Evolutionary conservation across 1,140 invertebrate species (phyloP).

Genomic region (Scaptomyza pallida): DNA sequence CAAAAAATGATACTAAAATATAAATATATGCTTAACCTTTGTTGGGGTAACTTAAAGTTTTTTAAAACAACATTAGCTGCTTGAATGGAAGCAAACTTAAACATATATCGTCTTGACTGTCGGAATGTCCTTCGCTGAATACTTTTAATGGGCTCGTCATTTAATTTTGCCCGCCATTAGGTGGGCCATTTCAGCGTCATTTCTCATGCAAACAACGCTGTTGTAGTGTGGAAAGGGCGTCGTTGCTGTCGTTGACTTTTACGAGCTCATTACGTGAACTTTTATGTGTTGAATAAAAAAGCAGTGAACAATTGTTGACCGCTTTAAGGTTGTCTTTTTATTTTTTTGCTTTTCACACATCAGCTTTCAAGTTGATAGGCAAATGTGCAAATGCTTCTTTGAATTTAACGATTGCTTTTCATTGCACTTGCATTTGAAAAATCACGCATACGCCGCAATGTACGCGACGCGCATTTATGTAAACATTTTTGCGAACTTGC

Average conservation of each 20-base stretch:
- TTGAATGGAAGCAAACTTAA: neutral
- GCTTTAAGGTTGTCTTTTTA: slow-evolving; percentile 14
- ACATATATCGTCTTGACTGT: neutral
- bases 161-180: slow-evolving; percentile 33
- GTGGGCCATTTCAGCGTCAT: slow-evolving; percentile 23
- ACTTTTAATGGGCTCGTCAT: slow-evolving; percentile 11
- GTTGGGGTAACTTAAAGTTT: too few relatives aligned
- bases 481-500: slow-evolving; percentile 35
- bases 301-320: slow-evolving; percentile 38
- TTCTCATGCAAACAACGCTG: slow-evolving; percentile 26
- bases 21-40: too few relatives aligned
- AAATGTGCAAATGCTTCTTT: slow-evolving; percentile 17
- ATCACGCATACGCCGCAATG: slow-evolving; percentile 68
- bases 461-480: slow-evolving; percentile 18
- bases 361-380: slow-evolving; percentile 11
- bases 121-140: slow-evolving; percentile 13
- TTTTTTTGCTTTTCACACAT: slow-evolving; percentile 31
- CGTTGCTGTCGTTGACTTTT: slow-evolving; percentile 40
- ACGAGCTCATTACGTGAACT: slow-evolving; percentile 64
- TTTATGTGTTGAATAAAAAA: slow-evolving; percentile 54
- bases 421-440: slow-evolving; percentile 53
- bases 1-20: too few relatives aligned
- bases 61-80: too few relatives aligned
- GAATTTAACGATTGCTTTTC: slow-evolving; percentile 38
- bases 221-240: neutral